Conservation (phyloP, 2,888 invertebrate genomes). For the Caradrina kadenii region DNA sequence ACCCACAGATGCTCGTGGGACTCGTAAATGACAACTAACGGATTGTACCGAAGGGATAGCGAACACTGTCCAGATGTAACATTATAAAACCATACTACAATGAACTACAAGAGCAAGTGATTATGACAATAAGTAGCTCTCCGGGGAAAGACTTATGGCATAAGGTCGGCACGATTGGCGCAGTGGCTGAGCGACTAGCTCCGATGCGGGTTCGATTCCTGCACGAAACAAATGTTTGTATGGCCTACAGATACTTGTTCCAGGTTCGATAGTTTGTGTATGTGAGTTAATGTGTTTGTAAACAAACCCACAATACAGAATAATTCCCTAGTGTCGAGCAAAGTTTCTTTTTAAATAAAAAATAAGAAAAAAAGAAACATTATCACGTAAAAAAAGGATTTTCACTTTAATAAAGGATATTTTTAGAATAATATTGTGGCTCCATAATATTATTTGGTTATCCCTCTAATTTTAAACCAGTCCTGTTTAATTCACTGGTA, state of each 20-base stretch:
- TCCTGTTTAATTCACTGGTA: not conserved
- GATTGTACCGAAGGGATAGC: conserved; percentile 14
- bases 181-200: too few species aligned
- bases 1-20: conserved; percentile 7
- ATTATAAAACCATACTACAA: conserved; percentile 29
- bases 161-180: too few species aligned
- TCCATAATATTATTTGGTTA: not conserved
- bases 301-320: too few species aligned
- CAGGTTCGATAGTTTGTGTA: too few species aligned
- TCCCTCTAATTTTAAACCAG: not conserved
- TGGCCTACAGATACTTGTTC: too few species aligned
- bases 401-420: not conserved
- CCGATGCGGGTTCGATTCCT: too few species aligned
- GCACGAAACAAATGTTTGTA: too few species aligned
- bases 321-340: too few species aligned
- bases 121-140: conserved; percentile 20
- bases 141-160: conserved; percentile 9
- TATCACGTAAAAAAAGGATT: not conserved
- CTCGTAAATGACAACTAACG: conserved; percentile 25
- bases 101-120: conserved; percentile 19
- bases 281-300: too few species aligned
- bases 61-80: conserved; percentile 9
- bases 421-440: not conserved
- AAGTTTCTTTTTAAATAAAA: too few species aligned
- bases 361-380: too few species aligned